phyloP scores from a whole-genome alignment of 23 tunicate species.

The Trididemnum nubilum region DNA sequence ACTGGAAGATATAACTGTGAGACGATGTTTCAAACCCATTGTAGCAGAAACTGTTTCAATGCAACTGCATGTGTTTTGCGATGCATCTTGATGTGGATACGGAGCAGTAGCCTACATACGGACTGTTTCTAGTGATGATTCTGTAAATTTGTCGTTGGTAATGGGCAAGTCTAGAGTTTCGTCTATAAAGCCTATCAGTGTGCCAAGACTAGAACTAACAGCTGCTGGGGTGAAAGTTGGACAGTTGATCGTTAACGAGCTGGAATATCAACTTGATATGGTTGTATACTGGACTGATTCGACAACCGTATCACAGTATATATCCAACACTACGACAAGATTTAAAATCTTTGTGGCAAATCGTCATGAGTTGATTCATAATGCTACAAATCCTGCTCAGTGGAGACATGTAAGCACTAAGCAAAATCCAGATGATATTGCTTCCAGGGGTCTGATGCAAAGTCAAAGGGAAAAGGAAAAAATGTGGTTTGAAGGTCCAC shows the following conservation, averaged over 20 bases:
- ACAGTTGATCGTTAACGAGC: constrained; percentile 5
- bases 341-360: constrained; percentile 46
- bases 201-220: constrained; percentile 42
- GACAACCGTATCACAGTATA: constrained; percentile 32
- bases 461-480: background rate
- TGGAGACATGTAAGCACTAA: constrained; percentile 31
- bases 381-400: constrained; percentile 3
- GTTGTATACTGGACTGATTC: constrained; percentile 45
- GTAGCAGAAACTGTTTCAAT: background rate
- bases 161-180: constrained; percentile 40
- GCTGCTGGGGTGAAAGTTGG: constrained; percentile 12
- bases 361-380: constrained; percentile 8
- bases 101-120: constrained; percentile 39
- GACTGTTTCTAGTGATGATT: background rate
- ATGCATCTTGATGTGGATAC: constrained; percentile 30
- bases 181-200: constrained; percentile 26
- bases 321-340: constrained; percentile 3
- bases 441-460: constrained; percentile 41
- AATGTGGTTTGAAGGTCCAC: constrained; percentile 46
- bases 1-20: constrained; percentile 22
- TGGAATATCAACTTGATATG: background rate
- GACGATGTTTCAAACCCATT: constrained; percentile 22
- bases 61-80: constrained; percentile 39
- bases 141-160: constrained; percentile 19
- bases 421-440: constrained; percentile 41